Evolutionary conservation across 2,797 vertebrate genomes (phyloP).

Genomic region (Borostomias antarcticus): DNA sequence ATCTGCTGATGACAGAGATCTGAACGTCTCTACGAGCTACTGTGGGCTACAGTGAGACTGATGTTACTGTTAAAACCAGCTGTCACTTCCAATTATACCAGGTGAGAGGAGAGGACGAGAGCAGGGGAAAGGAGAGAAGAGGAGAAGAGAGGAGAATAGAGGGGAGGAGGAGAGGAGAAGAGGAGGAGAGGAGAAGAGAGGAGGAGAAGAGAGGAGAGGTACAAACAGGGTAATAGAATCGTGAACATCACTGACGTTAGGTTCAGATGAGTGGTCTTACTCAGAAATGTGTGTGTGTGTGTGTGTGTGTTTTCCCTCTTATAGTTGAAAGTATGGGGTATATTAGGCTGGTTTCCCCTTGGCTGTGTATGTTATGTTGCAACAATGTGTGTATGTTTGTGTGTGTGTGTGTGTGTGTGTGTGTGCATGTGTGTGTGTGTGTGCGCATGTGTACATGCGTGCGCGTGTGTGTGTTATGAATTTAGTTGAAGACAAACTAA

Average conservation of each 20-base stretch:
- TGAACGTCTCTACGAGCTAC: no score
- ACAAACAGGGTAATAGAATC: neutral
- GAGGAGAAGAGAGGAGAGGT: neutral
- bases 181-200: neutral
- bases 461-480: neutral
- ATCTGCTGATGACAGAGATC: no score
- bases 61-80: neutral
- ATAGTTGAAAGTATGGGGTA: no score
- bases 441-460: no score
- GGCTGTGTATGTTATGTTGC: no score
- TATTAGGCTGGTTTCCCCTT: no score
- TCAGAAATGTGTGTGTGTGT: neutral
- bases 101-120: neutral
- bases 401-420: neutral
- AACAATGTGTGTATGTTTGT: neutral
- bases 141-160: neutral
- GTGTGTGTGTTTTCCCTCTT: no score
- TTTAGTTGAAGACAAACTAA: neutral
- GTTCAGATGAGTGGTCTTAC: no score
- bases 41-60: no score
- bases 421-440: neutral
- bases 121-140: neutral
- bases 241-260: neutral
- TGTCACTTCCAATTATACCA: neutral
- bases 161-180: neutral